Evolutionary conservation across 2,888 invertebrate genomes (phyloP).

Genomic region (Lasioglossum vierecki): DNA sequence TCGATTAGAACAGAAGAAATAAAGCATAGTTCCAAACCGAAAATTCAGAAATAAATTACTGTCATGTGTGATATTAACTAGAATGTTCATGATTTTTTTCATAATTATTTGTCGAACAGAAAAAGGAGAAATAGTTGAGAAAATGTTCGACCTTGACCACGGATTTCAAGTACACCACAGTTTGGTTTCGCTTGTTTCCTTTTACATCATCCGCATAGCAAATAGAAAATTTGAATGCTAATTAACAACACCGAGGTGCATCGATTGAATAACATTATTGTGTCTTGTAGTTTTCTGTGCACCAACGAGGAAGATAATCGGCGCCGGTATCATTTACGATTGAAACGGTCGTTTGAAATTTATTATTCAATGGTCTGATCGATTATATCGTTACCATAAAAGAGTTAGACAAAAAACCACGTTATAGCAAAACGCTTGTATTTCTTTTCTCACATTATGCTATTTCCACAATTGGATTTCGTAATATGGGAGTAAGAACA

Average conservation of each 20-base stretch:
- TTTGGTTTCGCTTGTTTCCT: neutral
- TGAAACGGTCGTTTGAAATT: neutral
- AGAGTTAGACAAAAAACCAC: neutral
- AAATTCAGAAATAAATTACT: too few species aligned
- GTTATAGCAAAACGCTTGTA: neutral
- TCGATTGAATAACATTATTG: neutral
- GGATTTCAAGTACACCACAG: too few species aligned
- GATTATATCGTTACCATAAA: neutral
- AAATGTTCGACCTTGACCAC: too few species aligned
- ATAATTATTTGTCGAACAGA: too few species aligned
- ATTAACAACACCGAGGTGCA: neutral
- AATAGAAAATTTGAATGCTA: neutral
- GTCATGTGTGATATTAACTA: too few species aligned
- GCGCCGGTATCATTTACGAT: neutral
- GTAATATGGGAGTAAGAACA: too few species aligned
- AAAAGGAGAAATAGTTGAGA: too few species aligned
- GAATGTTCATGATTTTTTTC: too few species aligned
- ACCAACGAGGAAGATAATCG: constrained; percentile 4
- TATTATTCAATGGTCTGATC: neutral
- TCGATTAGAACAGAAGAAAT: too few species aligned
- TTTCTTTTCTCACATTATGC: too few species aligned
- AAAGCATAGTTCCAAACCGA: too few species aligned
- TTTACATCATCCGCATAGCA: neutral
- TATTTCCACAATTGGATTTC: too few species aligned
- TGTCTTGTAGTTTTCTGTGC: neutral